phyloP scores from a whole-genome alignment of 2,888 invertebrate species.

The Unio delphinus region DNA sequence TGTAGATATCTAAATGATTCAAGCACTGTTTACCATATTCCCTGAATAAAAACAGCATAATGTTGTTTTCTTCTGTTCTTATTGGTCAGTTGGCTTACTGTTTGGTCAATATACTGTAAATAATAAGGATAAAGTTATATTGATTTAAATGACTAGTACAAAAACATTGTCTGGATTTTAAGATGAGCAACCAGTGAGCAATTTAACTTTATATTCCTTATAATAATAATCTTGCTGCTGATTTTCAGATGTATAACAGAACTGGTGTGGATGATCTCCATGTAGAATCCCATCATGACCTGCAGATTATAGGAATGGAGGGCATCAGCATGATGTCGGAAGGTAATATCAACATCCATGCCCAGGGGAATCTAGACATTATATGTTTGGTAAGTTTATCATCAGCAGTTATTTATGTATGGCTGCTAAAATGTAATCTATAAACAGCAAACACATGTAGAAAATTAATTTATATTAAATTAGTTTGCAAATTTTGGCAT shows the following conservation, averaged over 20 bases:
- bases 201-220: background rate
- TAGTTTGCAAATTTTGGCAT: background rate
- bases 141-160: too few species aligned
- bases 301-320: conserved; percentile 34
- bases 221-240: background rate
- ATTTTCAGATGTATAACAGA: conserved; percentile 10
- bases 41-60: too few species aligned
- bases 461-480: background rate
- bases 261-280: conserved; percentile 17
- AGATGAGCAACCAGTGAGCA: too few species aligned
- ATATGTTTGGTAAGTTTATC: conserved; percentile 15
- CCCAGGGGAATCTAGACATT: conserved; percentile 8
- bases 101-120: too few species aligned
- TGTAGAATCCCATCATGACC: conserved; percentile 38
- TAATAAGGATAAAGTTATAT: too few species aligned
- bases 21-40: too few species aligned
- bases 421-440: background rate
- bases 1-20: too few species aligned
- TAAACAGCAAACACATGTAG: background rate
- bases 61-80: too few species aligned
- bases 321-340: conserved; percentile 26
- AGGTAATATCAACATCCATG: conserved; percentile 8
- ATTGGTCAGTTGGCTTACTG: too few species aligned
- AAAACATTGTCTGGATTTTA: too few species aligned
- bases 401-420: background rate